Conservation (phyloP, 2,113 vertebrate species). For the Oncorhynchus masou region DNA sequence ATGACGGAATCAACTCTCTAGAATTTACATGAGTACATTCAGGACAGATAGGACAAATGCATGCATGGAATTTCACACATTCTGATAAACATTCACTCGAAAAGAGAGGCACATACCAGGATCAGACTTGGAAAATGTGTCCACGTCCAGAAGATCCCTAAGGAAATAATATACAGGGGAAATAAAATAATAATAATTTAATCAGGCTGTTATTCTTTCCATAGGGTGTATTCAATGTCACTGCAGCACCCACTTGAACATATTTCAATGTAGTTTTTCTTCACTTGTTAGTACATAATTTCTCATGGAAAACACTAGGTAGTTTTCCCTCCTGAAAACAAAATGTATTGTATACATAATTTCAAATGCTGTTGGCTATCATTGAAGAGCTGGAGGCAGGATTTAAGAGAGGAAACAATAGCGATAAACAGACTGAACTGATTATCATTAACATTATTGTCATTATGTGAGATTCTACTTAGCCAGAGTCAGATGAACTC, state of each 20-base stretch:
- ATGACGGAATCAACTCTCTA: too few relatives aligned
- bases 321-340: neutral
- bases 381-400: neutral
- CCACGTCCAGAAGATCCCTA: conserved; percentile 91
- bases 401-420: neutral
- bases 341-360: neutral
- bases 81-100: neutral
- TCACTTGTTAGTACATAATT: neutral
- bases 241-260: neutral
- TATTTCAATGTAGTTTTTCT: neutral
- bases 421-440: neutral
- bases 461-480: neutral
- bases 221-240: neutral
- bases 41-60: neutral
- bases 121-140: conserved; percentile 96
- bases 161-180: conserved; percentile 38
- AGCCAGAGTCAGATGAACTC: too few relatives aligned
- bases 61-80: neutral
- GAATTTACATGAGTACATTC: too few relatives aligned
- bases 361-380: neutral
- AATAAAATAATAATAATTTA: neutral
- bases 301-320: neutral
- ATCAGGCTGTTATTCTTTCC: neutral
- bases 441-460: neutral
- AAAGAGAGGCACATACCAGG: conserved; percentile 79